A percentile compares a stretch with the other conserved stretches of the same genome.
phyloP scores from a whole-genome alignment of 2,888 invertebrate genomes.

The Cerastis leucographa region DNA sequence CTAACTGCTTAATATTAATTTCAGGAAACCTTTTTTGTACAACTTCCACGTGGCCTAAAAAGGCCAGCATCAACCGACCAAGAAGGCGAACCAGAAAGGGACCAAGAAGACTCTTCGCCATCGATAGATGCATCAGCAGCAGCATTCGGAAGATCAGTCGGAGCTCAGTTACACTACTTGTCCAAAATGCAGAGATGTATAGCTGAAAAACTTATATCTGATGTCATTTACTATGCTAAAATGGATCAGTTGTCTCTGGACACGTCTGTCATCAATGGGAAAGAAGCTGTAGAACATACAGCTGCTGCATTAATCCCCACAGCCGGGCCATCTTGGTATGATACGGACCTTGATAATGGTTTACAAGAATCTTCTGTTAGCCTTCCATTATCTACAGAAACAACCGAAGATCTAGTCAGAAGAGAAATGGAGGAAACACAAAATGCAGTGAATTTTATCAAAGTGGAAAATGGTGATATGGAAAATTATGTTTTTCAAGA shows the following conservation, averaged over 20 bases:
- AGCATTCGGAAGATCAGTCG: conserved; percentile 47
- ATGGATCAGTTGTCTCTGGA: conserved; percentile 41
- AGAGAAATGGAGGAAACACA: conserved; percentile 44
- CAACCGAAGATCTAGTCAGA: background rate
- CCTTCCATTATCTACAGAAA: background rate
- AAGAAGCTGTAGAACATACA: background rate
- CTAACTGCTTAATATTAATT: conserved; percentile 1
- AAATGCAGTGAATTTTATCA: conserved; percentile 47
- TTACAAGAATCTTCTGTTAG: conserved; percentile 28
- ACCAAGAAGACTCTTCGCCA: background rate
- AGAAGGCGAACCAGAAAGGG: background rate
- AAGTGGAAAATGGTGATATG: conserved; percentile 14
- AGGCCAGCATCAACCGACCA: background rate
- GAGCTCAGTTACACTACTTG: conserved; percentile 47
- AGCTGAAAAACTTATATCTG: conserved; percentile 61
- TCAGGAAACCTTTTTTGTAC: conserved; percentile 32
- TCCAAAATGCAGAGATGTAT: conserved; percentile 56
- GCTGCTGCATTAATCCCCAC: conserved; percentile 24
- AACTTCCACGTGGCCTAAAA: conserved; percentile 17
- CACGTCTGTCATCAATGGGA: conserved; percentile 16
- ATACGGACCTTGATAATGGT: background rate
- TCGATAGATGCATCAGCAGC: conserved; percentile 39
- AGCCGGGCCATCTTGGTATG: conserved; percentile 56
- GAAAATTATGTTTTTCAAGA: conserved; percentile 19
- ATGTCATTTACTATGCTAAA: conserved; percentile 56